phyloP scores from a whole-genome alignment of 2,888 invertebrate genomes.

The Mylabris sibirica region DNA sequence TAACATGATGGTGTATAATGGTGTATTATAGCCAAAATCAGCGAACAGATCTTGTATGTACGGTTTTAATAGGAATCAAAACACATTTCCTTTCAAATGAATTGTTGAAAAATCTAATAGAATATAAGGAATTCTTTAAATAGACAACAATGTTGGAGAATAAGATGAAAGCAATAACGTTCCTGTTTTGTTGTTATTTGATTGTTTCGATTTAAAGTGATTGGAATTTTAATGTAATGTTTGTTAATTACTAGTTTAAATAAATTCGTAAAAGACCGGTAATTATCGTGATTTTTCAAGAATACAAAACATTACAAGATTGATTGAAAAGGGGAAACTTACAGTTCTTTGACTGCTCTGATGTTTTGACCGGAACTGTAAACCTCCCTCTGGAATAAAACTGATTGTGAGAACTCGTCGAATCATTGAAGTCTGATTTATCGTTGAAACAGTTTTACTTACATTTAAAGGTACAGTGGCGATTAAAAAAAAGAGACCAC shows the following conservation, averaged over 20 bases:
- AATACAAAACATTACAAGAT: too few relatives aligned
- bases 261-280: neutral
- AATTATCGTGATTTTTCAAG: too few relatives aligned
- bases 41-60: neutral
- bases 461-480: too few relatives aligned
- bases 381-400: too few relatives aligned
- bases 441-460: too few relatives aligned
- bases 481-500: too few relatives aligned
- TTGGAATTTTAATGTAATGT: neutral
- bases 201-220: neutral
- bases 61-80: neutral
- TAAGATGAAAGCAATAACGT: too few relatives aligned
- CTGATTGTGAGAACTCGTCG: too few relatives aligned
- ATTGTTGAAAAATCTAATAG: neutral
- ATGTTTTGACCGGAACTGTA: too few relatives aligned
- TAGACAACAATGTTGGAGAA: neutral
- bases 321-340: too few relatives aligned
- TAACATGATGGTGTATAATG: neutral
- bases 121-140: neutral
- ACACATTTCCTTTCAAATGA: neutral
- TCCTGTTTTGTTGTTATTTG: neutral
- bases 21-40: constrained; percentile 9
- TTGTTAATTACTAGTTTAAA: neutral
- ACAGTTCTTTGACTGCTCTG: too few relatives aligned
- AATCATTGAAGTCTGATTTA: too few relatives aligned